Conservation (phyloP, 2,113 vertebrate species). For the Eulemur macaco region DNA sequence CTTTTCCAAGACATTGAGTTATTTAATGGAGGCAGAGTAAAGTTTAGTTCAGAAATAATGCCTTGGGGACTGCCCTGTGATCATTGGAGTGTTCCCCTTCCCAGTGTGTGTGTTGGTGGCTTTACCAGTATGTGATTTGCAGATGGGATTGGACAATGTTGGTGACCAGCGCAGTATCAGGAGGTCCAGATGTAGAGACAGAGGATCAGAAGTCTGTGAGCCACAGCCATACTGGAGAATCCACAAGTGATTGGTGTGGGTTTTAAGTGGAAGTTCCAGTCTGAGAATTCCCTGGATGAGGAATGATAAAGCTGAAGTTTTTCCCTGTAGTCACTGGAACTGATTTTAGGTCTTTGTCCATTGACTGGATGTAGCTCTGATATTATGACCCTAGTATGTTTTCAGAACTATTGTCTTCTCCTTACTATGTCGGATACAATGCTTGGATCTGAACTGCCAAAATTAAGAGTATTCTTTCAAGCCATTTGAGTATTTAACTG, state of each 20-base stretch:
- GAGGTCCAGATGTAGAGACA: accelerated
- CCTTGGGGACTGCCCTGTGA: accelerated
- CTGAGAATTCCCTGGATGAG: neutral
- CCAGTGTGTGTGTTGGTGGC: neutral
- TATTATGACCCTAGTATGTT: accelerated
- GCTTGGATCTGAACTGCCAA: neutral
- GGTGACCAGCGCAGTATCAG: neutral
- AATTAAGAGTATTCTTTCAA: neutral
- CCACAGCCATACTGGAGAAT: accelerated
- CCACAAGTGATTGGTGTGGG: accelerated
- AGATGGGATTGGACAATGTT: neutral
- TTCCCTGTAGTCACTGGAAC: neutral
- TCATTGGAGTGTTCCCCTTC: accelerated
- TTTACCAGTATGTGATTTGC: no score
- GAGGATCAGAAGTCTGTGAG: neutral
- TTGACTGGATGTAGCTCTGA: neutral
- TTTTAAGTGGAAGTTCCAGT: neutral
- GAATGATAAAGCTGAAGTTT: accelerated
- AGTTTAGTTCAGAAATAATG: neutral
- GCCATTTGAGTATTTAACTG: no score
- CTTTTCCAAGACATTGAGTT: neutral
- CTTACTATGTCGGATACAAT: neutral
- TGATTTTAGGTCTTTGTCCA: neutral
- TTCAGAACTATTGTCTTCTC: no score
- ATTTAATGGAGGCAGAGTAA: neutral